phyloP scores from a whole-genome alignment of 2,888 invertebrate species.

The Drosophila recens region DNA sequence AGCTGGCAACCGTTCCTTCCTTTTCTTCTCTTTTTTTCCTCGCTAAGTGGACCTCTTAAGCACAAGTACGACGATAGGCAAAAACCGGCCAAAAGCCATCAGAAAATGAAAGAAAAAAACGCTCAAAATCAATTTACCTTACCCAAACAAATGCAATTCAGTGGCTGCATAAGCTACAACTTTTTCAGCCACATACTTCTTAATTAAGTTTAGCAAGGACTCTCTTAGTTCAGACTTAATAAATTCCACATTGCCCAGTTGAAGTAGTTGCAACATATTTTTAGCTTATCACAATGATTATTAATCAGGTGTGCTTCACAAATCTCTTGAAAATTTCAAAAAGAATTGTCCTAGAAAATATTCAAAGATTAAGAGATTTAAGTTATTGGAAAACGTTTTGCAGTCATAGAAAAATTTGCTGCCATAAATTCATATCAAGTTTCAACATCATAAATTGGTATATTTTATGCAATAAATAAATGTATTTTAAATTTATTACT shows the following conservation, averaged over 20 bases:
- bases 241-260: conserved; percentile 2
- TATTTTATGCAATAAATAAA: neutral
- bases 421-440: too few species aligned
- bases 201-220: conserved; percentile 58
- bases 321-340: neutral
- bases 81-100: conserved; percentile 15
- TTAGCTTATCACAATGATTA: conserved; percentile 6
- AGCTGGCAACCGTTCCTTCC: conserved; percentile 21
- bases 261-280: conserved; percentile 6
- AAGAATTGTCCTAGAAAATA: neutral
- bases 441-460: too few species aligned
- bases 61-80: conserved; percentile 22
- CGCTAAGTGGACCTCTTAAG: conserved; percentile 56
- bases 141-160: conserved; percentile 59
- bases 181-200: conserved; percentile 48
- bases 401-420: too few species aligned
- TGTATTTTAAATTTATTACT: neutral
- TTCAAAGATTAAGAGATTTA: neutral
- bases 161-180: conserved; percentile 52
- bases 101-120: conserved; percentile 1
- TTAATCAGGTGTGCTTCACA: neutral
- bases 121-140: conserved; percentile 65
- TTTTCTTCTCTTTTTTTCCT: conserved; percentile 2
- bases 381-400: neutral
- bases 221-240: conserved; percentile 20